Percentiles rank a stretch among this genome's conserved stretches.
Conservation (phyloP, 2,113 vertebrate species). For the Carassius carassius region DNA sequence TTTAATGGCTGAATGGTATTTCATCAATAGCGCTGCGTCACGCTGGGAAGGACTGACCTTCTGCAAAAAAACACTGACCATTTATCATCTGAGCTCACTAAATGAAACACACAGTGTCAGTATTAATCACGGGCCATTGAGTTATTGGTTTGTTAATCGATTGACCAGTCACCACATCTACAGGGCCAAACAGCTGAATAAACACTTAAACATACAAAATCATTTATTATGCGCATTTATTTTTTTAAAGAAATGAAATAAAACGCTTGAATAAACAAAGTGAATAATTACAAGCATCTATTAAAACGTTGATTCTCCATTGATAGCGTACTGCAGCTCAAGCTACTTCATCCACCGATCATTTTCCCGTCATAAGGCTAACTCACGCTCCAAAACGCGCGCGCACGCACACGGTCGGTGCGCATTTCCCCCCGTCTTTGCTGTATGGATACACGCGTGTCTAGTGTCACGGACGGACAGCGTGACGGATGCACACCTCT, state of each 20-base stretch:
- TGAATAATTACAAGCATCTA: neutral
- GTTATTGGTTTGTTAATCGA: slow-evolving; percentile 29
- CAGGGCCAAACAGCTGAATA: neutral
- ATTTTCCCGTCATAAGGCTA: neutral
- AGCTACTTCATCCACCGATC: slow-evolving; percentile 4
- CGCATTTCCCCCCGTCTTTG: neutral
- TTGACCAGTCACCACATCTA: neutral
- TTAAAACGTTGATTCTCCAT: neutral
- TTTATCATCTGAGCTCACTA: slow-evolving; percentile 21
- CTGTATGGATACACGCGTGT: slow-evolving; percentile 21
- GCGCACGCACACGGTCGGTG: neutral
- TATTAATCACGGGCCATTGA: slow-evolving; percentile 19
- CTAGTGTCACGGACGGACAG: slow-evolving; percentile 66
- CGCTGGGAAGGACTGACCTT: slow-evolving; percentile 9
- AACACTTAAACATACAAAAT: neutral
- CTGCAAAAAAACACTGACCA: slow-evolving; percentile 31
- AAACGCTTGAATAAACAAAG: neutral
- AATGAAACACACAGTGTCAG: slow-evolving; percentile 23
- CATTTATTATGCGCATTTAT: neutral
- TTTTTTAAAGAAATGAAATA: too few relatives aligned
- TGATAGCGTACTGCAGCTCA: neutral
- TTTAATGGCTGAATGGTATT: slow-evolving; percentile 31
- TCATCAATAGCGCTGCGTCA: slow-evolving; percentile 47
- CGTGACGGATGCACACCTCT: slow-evolving; percentile 59
- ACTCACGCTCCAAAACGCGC: neutral